Base-by-base conservation (phyloP, 2,113 vertebrate species). In the Drymodes brunneopygia region DNA sequence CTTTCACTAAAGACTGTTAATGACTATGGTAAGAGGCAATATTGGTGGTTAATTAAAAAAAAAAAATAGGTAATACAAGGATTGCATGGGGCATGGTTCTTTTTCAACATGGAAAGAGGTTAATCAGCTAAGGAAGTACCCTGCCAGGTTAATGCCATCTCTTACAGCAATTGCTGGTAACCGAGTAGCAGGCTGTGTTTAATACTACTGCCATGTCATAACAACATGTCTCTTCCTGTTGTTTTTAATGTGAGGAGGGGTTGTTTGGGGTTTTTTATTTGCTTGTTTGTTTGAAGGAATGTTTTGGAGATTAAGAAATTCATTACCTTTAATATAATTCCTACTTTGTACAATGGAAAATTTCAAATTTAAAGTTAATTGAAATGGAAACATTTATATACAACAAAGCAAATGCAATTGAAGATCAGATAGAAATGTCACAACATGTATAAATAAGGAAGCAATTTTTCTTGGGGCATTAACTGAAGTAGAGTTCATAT, bases 391-490 rank as follows among this genome's bases (percentile, higher is more conserved):
- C 1, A n/a, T 22, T 51, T 78, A 40, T 23, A 23, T 2, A 38
- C 6, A 79, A 20, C 4, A 64, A 66, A 62, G 3, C 10, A 74
- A 67, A 79, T 86, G 6, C 33, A 67, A 27, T 4, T 42, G 28
- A 75, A 51, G 15, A 65, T 35, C 24, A 72, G 11, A 24, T 5
- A 64, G 9, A 79, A 75, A 80, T 48, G 6, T 56, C 25, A 36
- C 15, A 75, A 75, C 3, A 27, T 7, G 2, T 13, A 2, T 57
- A 85, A 77, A 25, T 42, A 57, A 56, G 9, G 36, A 90, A 79
- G 13, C 2, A 54, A 2, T 62, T 84, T 22, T 62, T 2, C 31
- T 44, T 1, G 0, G 18, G 14, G 0, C 51, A 38, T 50, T 48
- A 58, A 42, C 4, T 23, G 20, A 66, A 72, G 12, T n/a, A 45